Conservation (phyloP, 2,888 invertebrate genomes). For the Heliconius aoede region DNA sequence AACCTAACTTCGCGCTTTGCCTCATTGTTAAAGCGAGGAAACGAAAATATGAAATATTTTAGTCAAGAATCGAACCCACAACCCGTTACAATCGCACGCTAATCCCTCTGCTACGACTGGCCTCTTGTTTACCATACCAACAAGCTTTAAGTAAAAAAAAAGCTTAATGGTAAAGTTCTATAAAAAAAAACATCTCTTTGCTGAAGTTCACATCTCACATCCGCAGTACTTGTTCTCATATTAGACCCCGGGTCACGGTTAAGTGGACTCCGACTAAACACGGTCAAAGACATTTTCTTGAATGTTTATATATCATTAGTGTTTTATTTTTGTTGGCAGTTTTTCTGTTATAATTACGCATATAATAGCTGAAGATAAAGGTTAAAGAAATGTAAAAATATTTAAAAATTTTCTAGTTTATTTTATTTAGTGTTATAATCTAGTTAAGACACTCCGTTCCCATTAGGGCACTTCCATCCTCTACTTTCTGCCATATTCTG, state of each 20-base stretch:
- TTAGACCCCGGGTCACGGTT: constrained; percentile 19
- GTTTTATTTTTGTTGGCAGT: neutral
- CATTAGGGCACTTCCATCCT: no score
- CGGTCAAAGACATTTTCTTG: constrained; percentile 13
- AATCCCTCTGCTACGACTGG: no score
- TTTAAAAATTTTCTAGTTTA: no score
- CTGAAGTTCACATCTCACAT: neutral
- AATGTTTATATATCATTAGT: constrained; percentile 17
- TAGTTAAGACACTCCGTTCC: no score
- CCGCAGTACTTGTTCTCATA: constrained; percentile 22
- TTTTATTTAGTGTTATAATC: no score
- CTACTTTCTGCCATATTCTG: no score
- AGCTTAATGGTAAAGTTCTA: neutral
- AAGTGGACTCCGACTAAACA: constrained; percentile 22
- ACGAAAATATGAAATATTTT: neutral
- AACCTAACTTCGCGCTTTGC: no score
- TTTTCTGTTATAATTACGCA: neutral
- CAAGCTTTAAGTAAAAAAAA: neutral
- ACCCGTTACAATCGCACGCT: no score
- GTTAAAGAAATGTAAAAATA: no score
- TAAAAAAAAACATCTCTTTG: neutral
- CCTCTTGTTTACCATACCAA: no score
- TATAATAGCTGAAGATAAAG: neutral
- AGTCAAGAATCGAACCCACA: no score
- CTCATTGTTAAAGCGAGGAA: neutral